Evolutionary conservation across 2,888 invertebrate species (phyloP).

Genomic region (Eristalis tenax): DNA sequence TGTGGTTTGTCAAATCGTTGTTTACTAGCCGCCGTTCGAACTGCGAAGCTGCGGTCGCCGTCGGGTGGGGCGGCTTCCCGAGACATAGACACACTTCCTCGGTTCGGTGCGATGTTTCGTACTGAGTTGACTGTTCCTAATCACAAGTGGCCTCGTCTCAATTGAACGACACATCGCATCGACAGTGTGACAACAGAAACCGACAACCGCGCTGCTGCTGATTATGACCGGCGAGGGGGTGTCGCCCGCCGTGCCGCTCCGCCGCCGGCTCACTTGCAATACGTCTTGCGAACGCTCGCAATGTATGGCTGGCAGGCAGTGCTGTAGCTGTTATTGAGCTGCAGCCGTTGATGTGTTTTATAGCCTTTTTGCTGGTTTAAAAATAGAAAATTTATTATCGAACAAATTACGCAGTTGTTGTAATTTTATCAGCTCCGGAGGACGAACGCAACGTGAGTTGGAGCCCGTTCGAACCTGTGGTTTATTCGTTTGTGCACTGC

Average conservation of each 20-base stretch:
- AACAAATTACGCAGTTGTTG: conserved; percentile 71
- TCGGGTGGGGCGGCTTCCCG: background rate
- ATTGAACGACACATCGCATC: conserved; percentile 52
- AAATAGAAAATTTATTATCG: conserved; percentile 69
- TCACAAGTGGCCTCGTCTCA: conserved; percentile 61
- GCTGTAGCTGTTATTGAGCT: conserved; percentile 20
- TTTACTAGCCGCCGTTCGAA: conserved; percentile 14
- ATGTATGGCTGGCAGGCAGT: background rate
- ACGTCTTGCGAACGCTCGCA: conserved; percentile 23
- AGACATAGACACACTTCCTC: conserved; percentile 15
- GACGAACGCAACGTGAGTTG: conserved; percentile 44
- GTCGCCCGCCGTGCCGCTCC: background rate
- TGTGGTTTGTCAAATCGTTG: conserved; percentile 49
- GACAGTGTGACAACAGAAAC: conserved; percentile 5
- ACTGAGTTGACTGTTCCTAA: conserved; percentile 25
- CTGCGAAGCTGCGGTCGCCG: conserved; percentile 6
- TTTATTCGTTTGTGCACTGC: background rate
- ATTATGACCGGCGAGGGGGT: conserved; percentile 40
- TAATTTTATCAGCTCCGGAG: conserved; percentile 59
- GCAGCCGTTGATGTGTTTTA: conserved; percentile 51
- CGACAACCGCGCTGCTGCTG: conserved; percentile 3
- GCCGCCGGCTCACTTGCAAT: conserved; percentile 18
- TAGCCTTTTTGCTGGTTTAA: conserved; percentile 44
- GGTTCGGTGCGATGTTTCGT: background rate
- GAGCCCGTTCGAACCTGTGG: background rate